Evolutionary conservation across 1,140 invertebrate genomes (phyloP).

Genomic region (Contarinia nasturtii): DNA sequence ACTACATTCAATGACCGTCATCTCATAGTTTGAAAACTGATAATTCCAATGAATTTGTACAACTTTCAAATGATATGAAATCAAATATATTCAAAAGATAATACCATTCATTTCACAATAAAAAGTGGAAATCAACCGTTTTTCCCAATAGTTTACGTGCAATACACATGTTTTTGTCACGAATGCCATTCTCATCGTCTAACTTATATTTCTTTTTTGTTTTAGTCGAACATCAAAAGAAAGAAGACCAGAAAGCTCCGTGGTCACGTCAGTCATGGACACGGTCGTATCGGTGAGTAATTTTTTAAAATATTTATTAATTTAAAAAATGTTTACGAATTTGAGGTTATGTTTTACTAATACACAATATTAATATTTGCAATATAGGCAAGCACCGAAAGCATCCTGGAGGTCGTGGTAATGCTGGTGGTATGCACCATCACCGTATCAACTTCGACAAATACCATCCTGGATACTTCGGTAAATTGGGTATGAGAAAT

Average conservation of each 20-base stretch:
- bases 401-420: slow-evolving; percentile 99
- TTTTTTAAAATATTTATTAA: background rate
- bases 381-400: slow-evolving; percentile 99
- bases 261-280: slow-evolving; percentile 98
- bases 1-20: too few relatives aligned
- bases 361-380: slow-evolving; percentile 11
- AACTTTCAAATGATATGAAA: too few relatives aligned
- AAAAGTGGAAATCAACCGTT: too few relatives aligned
- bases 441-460: slow-evolving; percentile 99
- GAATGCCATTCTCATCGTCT: too few relatives aligned
- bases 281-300: slow-evolving; percentile 88
- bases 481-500: slow-evolving; percentile 99
- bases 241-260: slow-evolving; percentile 98
- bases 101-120: too few relatives aligned
- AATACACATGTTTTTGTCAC: too few relatives aligned
- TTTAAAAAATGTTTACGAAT: background rate
- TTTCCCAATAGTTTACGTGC: too few relatives aligned
- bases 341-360: background rate
- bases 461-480: slow-evolving; percentile 99
- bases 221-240: slow-evolving; percentile 63
- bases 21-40: too few relatives aligned
- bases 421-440: slow-evolving; percentile 98
- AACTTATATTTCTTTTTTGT: slow-evolving; percentile 14
- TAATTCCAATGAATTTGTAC: too few relatives aligned
- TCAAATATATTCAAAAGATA: too few relatives aligned